A percentile compares a stretch with the other conserved stretches of the same genome.
These are phyloP conservation scores for Ecliptopera silaceata DNA, from an alignment of 2,888 invertebrate species.

Conservation along the genomic window DNA sequence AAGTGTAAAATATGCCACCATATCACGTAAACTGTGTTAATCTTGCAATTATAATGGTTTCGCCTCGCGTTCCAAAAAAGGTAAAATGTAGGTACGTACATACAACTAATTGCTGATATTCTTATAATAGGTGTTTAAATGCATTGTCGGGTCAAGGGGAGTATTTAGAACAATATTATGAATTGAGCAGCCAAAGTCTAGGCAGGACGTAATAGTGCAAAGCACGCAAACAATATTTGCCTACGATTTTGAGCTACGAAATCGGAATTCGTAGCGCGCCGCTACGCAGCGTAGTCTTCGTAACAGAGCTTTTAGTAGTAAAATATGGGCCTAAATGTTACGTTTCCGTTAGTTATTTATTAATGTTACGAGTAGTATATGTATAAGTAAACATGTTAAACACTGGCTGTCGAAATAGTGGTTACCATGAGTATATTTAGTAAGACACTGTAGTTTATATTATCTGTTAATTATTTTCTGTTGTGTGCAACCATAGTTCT, in stretches of 20 bases:
- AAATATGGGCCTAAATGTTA: neutral
- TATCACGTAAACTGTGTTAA: constrained; percentile 17
- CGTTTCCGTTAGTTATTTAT: neutral
- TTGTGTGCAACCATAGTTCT: too few species aligned
- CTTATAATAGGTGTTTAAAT: constrained; percentile 46
- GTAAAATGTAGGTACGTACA: constrained; percentile 11
- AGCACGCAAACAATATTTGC: constrained; percentile 59
- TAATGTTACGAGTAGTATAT: too few species aligned
- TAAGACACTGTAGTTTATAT: too few species aligned
- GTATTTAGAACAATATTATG: constrained; percentile 55
- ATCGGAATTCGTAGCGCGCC: constrained; percentile 2
- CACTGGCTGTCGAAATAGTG: too few species aligned
- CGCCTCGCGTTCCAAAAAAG: constrained; percentile 19
- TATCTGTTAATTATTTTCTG: too few species aligned
- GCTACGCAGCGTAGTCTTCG: constrained; percentile 17
- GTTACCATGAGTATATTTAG: too few species aligned
- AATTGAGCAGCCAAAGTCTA: constrained; percentile 66
- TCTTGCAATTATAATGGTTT: constrained; percentile 16
- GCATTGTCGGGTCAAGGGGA: constrained; percentile 63
- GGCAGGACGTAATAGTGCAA: constrained; percentile 54
- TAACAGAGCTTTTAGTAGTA: constrained; percentile 7
- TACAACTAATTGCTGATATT: constrained; percentile 43
- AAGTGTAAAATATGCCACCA: constrained; percentile 10
- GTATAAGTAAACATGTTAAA: too few species aligned
- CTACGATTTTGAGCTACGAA: constrained; percentile 33